These are phyloP conservation scores for Isurus oxyrinchus DNA, from an alignment of 2,113 vertebrate genomes.

Conservation along the genomic window DNA sequence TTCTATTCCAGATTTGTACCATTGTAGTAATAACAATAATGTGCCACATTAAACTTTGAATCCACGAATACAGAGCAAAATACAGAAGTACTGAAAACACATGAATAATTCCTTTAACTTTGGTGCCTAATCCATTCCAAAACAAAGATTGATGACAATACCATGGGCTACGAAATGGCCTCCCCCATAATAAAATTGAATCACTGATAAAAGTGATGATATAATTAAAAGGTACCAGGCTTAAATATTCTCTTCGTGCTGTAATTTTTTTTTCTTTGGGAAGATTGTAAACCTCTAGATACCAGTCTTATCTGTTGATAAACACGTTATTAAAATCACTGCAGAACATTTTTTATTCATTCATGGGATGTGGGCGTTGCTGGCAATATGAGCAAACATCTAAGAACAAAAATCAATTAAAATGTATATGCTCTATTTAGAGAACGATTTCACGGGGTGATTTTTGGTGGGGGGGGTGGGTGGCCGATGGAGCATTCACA, in stretches of 20 bases:
- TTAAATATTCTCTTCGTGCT: background rate
- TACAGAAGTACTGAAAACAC: background rate
- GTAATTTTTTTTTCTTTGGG: background rate
- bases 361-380: too few species aligned
- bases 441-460: background rate
- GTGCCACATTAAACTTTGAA: background rate
- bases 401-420: background rate
- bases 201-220: background rate
- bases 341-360: too few species aligned
- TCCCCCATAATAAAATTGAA: background rate
- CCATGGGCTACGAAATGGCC: background rate
- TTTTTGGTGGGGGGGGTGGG: background rate
- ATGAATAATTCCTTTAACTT: background rate
- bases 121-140: background rate
- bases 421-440: background rate
- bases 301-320: background rate
- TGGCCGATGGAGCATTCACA: background rate
- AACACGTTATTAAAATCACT: too few species aligned
- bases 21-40: background rate
- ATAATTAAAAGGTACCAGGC: background rate
- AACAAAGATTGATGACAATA: background rate
- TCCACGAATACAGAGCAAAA: background rate
- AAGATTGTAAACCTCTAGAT: background rate
- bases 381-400: background rate
- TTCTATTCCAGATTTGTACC: background rate